A percentile compares a stretch with the other conserved stretches of the same genome.
Evolutionary conservation across 2,797 vertebrate species (phyloP).

Genomic region (Sebastes reedi): DNA sequence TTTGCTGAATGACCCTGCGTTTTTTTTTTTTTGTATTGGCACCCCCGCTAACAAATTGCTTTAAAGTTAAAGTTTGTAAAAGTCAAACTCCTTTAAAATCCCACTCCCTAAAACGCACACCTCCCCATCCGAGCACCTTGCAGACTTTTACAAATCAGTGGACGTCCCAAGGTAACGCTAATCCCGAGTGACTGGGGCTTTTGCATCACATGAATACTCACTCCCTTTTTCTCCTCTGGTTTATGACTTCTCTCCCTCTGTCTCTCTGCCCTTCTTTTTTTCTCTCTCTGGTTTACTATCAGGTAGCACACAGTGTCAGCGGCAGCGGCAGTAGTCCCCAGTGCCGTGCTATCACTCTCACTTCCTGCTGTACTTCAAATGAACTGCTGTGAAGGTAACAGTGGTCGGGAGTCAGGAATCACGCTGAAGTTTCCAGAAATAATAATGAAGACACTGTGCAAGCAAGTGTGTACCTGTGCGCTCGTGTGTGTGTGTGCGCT

Average conservation of each 20-base stretch:
- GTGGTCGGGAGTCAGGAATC: constrained; percentile 49
- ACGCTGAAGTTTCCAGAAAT: constrained; percentile 41
- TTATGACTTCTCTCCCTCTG: background rate
- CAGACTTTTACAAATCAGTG: background rate
- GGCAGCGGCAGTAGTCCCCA: constrained; percentile 37
- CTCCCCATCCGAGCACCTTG: background rate
- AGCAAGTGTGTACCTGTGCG: background rate
- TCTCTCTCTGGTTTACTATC: constrained; percentile 11
- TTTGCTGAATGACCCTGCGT: background rate
- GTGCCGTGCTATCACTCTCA: constrained; percentile 44
- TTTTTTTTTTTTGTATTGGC: background rate
- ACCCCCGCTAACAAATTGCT: background rate
- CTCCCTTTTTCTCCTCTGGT: background rate
- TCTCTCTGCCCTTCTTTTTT: background rate
- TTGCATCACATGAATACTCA: background rate
- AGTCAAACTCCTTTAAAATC: background rate
- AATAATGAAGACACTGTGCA: constrained; percentile 32
- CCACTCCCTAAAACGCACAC: background rate
- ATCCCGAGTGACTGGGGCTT: background rate
- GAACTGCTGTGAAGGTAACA: constrained; percentile 50
- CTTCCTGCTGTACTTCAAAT: constrained; percentile 65
- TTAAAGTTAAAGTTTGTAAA: background rate
- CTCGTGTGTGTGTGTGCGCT: background rate
- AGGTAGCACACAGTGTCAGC: constrained; percentile 14
- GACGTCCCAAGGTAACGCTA: background rate